Percentiles rank a stretch among this genome's conserved stretches.
These are phyloP conservation scores for Euura lappo DNA, from an alignment of 1,140 invertebrate genomes.

Conservation along the genomic window DNA sequence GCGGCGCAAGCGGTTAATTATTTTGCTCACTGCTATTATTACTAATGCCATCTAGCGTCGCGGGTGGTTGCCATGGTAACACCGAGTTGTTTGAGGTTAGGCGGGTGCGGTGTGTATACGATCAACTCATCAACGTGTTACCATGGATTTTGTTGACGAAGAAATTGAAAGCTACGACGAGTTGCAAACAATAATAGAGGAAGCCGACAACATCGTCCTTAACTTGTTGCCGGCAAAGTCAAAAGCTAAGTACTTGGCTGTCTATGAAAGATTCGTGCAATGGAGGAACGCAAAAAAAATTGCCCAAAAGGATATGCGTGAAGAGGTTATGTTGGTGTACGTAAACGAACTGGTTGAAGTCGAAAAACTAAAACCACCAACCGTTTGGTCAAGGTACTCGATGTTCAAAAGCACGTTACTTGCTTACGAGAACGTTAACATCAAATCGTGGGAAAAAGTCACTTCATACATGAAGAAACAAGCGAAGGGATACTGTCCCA, in stretches of 20 bases:
- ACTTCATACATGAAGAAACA: conserved; percentile 16
- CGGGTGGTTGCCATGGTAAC: no score
- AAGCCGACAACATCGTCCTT: background rate
- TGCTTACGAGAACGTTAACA: conserved; percentile 9
- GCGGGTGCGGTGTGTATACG: no score
- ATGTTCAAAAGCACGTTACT: conserved; percentile 16
- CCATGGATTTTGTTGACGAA: background rate
- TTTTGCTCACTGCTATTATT: no score
- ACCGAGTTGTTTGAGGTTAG: no score
- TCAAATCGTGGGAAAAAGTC: conserved; percentile 8
- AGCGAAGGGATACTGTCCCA: conserved; percentile 15
- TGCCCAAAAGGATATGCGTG: background rate
- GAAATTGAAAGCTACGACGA: background rate
- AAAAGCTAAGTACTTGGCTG: background rate
- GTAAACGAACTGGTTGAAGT: conserved; percentile 4
- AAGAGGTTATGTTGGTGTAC: conserved; percentile 14
- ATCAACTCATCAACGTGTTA: background rate
- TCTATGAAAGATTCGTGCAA: conserved; percentile 9
- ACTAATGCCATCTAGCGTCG: no score
- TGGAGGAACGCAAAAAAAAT: conserved; percentile 11
- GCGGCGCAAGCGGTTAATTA: no score
- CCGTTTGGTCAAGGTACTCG: conserved; percentile 20
- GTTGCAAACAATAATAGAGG: background rate
- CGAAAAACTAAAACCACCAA: conserved; percentile 20
- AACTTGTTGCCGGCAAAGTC: background rate